Percentiles rank a stretch among this genome's conserved stretches.
Conservation (phyloP, 2,888 invertebrate species). For the Tricholauxania praeusta region DNA sequence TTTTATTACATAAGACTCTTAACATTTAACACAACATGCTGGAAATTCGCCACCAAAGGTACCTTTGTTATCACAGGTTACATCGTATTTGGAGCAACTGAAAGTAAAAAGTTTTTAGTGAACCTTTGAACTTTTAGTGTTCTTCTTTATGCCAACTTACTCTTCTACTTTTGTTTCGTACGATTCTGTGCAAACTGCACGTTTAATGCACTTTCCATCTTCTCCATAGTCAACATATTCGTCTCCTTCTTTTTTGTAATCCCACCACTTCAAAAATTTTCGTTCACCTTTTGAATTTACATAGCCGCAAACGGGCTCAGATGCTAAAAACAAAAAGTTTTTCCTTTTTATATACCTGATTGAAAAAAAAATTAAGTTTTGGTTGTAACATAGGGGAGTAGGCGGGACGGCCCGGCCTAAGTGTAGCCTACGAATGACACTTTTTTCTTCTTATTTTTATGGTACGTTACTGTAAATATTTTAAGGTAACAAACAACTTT, state of each 20-base stretch:
- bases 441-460: too few relatives aligned
- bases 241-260: conserved; percentile 55
- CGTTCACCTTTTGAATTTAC: conserved; percentile 57
- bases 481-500: too few relatives aligned
- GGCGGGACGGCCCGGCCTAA: too few relatives aligned
- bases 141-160: conserved; percentile 51
- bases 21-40: conserved; percentile 62
- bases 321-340: conserved; percentile 41
- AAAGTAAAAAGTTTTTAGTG: background rate
- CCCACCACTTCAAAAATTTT: conserved; percentile 60
- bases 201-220: conserved; percentile 60
- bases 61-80: conserved; percentile 59
- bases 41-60: conserved; percentile 63
- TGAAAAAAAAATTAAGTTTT: background rate
- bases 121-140: background rate
- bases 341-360: background rate
- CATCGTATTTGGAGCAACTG: conserved; percentile 54
- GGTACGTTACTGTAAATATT: too few relatives aligned
- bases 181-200: conserved; percentile 58
- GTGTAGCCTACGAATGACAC: too few relatives aligned
- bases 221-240: conserved; percentile 61
- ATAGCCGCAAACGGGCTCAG: conserved; percentile 60
- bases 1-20: conserved; percentile 22
- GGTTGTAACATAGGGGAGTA: too few relatives aligned
- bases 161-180: conserved; percentile 58